phyloP scores from a whole-genome alignment of 2,797 vertebrate species.

The Lutjanus campechanus region DNA sequence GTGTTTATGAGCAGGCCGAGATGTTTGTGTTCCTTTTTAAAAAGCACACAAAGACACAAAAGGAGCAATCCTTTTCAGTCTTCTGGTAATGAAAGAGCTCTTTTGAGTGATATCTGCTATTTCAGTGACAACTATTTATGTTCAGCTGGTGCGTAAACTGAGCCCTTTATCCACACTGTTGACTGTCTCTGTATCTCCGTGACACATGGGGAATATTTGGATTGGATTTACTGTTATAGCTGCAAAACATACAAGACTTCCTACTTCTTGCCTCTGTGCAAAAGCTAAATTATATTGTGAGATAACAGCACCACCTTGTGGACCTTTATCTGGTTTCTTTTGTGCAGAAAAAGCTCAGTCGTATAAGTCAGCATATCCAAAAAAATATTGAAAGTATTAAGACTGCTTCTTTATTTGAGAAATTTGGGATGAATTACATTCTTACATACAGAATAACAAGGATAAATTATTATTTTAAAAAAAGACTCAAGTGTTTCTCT shows the following conservation, averaged over 20 bases:
- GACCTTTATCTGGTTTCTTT: slow-evolving; percentile 8
- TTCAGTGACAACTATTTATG: slow-evolving; percentile 39
- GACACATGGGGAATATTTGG: slow-evolving; percentile 14
- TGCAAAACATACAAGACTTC: slow-evolving; percentile 18
- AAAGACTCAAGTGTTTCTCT: not conserved
- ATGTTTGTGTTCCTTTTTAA: slow-evolving; percentile 32
- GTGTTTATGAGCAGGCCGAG: slow-evolving; percentile 25
- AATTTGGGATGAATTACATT: not conserved
- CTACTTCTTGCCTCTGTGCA: not conserved
- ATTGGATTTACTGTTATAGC: slow-evolving; percentile 14
- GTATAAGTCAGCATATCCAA: not conserved
- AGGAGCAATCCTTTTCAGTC: slow-evolving; percentile 17
- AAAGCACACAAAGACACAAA: slow-evolving; percentile 27
- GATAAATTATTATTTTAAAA: not conserved
- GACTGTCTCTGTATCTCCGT: slow-evolving; percentile 7
- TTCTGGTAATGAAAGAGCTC: not conserved
- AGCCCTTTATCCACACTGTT: slow-evolving; percentile 13
- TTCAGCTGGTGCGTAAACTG: slow-evolving; percentile 28
- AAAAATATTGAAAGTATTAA: not conserved
- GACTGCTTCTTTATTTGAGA: not conserved
- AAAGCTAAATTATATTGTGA: slow-evolving; percentile 3
- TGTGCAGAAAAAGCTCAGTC: not conserved
- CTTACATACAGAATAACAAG: not conserved
- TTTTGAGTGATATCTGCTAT: not conserved
- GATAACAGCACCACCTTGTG: slow-evolving; percentile 65